Evolutionary conservation across 2,888 invertebrate species (phyloP), one percentile per base, ranked within the genome.

Genomic region (Drosophila buzzatii): DNA sequence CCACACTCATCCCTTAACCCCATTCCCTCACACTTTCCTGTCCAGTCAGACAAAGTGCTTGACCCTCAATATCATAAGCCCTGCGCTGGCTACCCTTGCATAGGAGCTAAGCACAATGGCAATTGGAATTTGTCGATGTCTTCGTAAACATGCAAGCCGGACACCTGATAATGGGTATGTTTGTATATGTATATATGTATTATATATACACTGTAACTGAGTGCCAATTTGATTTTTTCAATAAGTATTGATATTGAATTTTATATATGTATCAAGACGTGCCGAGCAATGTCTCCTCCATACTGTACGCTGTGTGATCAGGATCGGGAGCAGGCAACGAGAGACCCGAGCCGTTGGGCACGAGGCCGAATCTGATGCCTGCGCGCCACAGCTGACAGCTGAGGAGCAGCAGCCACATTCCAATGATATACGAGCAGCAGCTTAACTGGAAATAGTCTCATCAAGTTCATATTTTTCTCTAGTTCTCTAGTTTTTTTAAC

Each of bases 151-250:
- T 18, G 7, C 56, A 47, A 72, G 49, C 62, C 77, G 73, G 81
- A 73, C 87, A 82, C 84, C 87, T 73, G 87, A 82, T 86, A 82
- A 84, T 84, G 78, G 57, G 47, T 70, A 86, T 66, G 71, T 61
- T 73, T 82, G 20, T 8, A 35, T 14, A 20, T n/a, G 33, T 31
- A 31, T 4, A 10, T 12, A 49, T 18, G n/a, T 12, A 49, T 52
- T 16, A 16, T 66, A 68, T 37, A 20, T 35, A 16, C 5, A 14
- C 2, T 68, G 77, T 62, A 70, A 52, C 56, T 45, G 52, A 20
- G 20, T 35, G 44, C 37, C n/a, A 27, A 14, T 20, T 47, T 23
- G 3, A 23, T 23, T 23, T 23, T 23, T 4, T 3, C 23, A 23
- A 23, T 23, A 23, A 23, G 23, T 23, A 23, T 23, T 23, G 23